These are phyloP conservation scores for Agraylea sexmaculata DNA, from an alignment of 1,140 invertebrate genomes.

Conservation along the genomic window DNA sequence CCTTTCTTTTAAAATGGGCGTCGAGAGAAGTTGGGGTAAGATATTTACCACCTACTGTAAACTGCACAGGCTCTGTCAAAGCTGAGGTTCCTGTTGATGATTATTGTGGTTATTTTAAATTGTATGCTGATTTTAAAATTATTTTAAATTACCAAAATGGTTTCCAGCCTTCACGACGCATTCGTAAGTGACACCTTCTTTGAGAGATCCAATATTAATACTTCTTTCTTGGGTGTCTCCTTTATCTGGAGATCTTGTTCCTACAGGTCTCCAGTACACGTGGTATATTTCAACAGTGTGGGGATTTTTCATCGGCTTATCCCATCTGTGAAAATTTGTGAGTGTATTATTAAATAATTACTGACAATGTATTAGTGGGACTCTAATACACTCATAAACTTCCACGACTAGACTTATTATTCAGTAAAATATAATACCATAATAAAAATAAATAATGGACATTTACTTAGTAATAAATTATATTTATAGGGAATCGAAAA, in stretches of 20 bases:
- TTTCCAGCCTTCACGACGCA: conserved; percentile 72
- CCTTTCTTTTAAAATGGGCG: conserved; percentile 38
- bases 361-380: no score
- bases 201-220: conserved; percentile 53
- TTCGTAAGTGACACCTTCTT: conserved; percentile 62
- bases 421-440: no score
- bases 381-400: no score
- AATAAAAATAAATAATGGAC: no score
- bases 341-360: no score
- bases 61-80: conserved; percentile 56
- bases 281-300: conserved; percentile 71
- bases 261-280: conserved; percentile 48
- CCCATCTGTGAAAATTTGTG: no score
- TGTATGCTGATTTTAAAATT: no score
- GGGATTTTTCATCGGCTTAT: conserved; percentile 67
- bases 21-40: conserved; percentile 49
- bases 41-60: conserved; percentile 59
- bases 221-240: conserved; percentile 60
- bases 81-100: conserved; percentile 64
- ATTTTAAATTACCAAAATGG: conserved; percentile 49
- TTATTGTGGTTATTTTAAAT: no score
- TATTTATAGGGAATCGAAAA: no score
- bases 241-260: conserved; percentile 42
- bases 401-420: no score
- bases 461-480: no score